phyloP scores from a whole-genome alignment of 2,888 invertebrate genomes.

The Drosophila kambysellisi region DNA sequence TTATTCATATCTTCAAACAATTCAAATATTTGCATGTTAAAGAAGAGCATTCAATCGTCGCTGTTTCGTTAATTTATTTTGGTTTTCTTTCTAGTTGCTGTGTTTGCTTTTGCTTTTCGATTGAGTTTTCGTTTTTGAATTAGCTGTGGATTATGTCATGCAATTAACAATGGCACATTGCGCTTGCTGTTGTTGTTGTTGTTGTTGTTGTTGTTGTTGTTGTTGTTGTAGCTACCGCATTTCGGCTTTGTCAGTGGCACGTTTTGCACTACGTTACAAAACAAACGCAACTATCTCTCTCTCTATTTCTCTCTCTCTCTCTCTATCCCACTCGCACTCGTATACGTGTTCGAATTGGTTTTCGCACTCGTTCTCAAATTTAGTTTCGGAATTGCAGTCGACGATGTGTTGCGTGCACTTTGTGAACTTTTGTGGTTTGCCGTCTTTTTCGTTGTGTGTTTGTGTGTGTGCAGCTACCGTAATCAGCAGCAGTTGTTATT shows the following conservation, averaged over 20 bases:
- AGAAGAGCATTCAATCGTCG: slow-evolving; percentile 21
- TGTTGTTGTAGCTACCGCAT: slow-evolving; percentile 46
- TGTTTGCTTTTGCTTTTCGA: slow-evolving; percentile 47
- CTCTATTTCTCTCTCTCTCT: background rate
- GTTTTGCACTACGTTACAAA: slow-evolving; percentile 58
- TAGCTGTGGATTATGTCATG: slow-evolving; percentile 78
- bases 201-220: slow-evolving; percentile 30
- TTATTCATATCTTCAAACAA: background rate
- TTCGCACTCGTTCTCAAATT: slow-evolving; percentile 51
- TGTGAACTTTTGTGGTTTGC: slow-evolving; percentile 65
- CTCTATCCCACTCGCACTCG: slow-evolving; percentile 3
- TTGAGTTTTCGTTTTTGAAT: slow-evolving; percentile 77
- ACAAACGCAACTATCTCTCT: slow-evolving; percentile 31
- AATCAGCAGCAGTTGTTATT: slow-evolving; percentile 46
- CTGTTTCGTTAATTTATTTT: background rate
- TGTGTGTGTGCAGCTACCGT: slow-evolving; percentile 45
- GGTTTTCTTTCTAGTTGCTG: slow-evolving; percentile 32
- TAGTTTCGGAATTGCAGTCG: slow-evolving; percentile 33
- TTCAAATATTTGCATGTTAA: background rate
- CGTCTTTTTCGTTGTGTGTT: background rate
- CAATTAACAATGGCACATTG: slow-evolving; percentile 77
- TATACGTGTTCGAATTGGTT: slow-evolving; percentile 33
- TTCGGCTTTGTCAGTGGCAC: slow-evolving; percentile 70
- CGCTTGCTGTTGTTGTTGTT: slow-evolving; percentile 44
- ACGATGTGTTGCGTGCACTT: slow-evolving; percentile 65